A percentile compares a stretch with the other conserved stretches of the same genome.
Evolutionary conservation across 2,888 invertebrate species (phyloP).

Genomic region (Oscheius sp.): DNA sequence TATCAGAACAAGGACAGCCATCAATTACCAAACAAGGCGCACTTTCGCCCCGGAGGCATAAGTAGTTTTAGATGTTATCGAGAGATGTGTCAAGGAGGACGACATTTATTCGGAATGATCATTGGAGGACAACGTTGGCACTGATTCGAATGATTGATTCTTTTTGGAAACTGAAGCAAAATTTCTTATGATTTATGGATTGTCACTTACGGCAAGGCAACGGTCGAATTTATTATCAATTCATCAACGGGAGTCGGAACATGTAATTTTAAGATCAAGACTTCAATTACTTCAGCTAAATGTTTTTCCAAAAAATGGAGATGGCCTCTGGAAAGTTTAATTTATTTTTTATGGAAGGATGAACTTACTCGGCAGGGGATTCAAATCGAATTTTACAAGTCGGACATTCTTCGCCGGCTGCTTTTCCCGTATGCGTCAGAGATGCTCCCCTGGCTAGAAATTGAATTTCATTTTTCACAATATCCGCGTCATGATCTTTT

Average conservation of each 20-base stretch:
- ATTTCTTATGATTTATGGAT: not conserved
- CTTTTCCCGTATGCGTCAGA: slow-evolving; percentile 4
- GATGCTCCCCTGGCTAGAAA: not conserved
- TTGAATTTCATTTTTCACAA: not conserved
- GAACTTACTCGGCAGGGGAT: not conserved
- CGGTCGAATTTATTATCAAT: not conserved
- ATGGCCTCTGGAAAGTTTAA: slow-evolving; percentile 6
- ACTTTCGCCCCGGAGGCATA: slow-evolving; percentile 10
- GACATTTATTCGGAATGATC: not conserved
- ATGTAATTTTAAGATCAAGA: not conserved
- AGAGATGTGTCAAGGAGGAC: slow-evolving; percentile 25
- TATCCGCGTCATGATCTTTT: not conserved
- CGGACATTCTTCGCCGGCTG: not conserved
- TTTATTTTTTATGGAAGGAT: not conserved
- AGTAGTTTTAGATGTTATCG: slow-evolving; percentile 29
- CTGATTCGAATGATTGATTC: slow-evolving; percentile 4
- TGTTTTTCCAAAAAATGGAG: slow-evolving; percentile 13
- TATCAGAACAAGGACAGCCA: slow-evolving; percentile 35
- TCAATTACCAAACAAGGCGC: slow-evolving; percentile 2
- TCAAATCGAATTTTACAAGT: not conserved
- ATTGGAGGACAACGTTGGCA: slow-evolving; percentile 1
- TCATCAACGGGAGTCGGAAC: not conserved
- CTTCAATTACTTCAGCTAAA: slow-evolving; percentile 13
- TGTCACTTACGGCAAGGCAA: not conserved
- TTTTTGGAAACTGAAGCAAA: not conserved